phyloP scores from a whole-genome alignment of 2,113 vertebrate species.

The Oreochromis tanganicae region DNA sequence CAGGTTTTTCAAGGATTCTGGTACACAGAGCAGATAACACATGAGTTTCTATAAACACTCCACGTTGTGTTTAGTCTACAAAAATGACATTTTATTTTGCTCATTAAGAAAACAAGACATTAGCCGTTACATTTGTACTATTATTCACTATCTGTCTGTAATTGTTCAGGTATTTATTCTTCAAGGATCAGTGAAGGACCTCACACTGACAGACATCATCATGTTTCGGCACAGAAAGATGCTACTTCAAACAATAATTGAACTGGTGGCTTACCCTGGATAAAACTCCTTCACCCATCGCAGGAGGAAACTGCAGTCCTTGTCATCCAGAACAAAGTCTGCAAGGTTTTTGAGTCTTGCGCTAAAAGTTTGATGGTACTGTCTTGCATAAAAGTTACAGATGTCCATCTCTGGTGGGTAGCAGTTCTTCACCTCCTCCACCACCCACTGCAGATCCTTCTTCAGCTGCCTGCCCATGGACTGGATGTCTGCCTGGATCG shows the following conservation, averaged over 20 bases:
- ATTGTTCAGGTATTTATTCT: background rate
- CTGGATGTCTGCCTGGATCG: slow-evolving; percentile 59
- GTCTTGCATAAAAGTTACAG: slow-evolving; percentile 75
- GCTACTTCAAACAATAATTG: fast-evolving
- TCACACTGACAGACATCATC: background rate
- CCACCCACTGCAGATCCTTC: slow-evolving; percentile 79
- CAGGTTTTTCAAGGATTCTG: slow-evolving; percentile 75
- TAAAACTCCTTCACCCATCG: slow-evolving; percentile 81
- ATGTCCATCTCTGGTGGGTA: slow-evolving; percentile 78
- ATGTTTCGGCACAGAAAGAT: background rate
- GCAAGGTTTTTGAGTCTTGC: slow-evolving; percentile 54
- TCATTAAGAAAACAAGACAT: no score
- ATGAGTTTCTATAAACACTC: background rate
- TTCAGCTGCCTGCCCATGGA: slow-evolving; percentile 77
- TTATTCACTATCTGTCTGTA: background rate
- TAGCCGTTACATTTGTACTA: no score
- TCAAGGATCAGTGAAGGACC: fast-evolving
- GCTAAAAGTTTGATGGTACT: slow-evolving; percentile 77
- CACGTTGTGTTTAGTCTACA: background rate
- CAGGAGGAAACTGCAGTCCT: slow-evolving; percentile 76
- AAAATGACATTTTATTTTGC: no score
- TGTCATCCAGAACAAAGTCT: slow-evolving; percentile 72
- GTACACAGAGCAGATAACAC: background rate
- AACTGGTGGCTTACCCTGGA: slow-evolving; percentile 44
- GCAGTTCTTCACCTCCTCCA: slow-evolving; percentile 65